Conservation (phyloP, 1,140 invertebrate genomes). For the Dolichoris vasculosae region DNA sequence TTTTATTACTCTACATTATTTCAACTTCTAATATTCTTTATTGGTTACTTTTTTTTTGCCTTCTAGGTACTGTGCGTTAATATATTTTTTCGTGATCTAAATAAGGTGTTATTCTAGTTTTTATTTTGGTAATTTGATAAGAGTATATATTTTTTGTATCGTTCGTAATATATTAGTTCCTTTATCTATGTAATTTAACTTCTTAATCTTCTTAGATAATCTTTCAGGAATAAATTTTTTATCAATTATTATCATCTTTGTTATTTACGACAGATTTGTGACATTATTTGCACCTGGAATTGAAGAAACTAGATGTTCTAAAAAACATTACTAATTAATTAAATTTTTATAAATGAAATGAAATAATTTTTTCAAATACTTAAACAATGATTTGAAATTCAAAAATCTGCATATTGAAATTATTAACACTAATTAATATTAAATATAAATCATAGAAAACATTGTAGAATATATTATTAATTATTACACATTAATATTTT, state of each 20-base stretch:
- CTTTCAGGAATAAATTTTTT: conserved; percentile 18
- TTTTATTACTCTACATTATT: not conserved
- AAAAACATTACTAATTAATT: not conserved
- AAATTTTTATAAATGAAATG: not conserved
- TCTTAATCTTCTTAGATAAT: conserved; percentile 17
- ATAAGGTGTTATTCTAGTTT: not conserved
- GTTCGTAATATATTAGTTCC: not conserved
- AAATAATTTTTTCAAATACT: not conserved
- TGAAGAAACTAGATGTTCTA: not conserved
- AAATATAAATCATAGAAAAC: too few species aligned
- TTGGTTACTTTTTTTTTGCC: not conserved
- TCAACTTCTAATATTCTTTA: not conserved
- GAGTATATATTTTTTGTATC: not conserved
- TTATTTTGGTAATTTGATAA: not conserved
- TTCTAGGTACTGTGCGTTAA: not conserved
- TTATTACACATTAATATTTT: too few species aligned
- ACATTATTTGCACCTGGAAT: not conserved
- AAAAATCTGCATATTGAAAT: not conserved
- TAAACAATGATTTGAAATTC: not conserved
- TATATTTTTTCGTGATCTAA: not conserved
- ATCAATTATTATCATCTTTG: conserved; percentile 16
- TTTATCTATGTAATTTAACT: conserved; percentile 2
- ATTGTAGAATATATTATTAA: too few species aligned
- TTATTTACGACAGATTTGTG: not conserved
- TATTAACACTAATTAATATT: not conserved